phyloP scores from a whole-genome alignment of 1,140 invertebrate species.

The Drosophila sechellia region DNA sequence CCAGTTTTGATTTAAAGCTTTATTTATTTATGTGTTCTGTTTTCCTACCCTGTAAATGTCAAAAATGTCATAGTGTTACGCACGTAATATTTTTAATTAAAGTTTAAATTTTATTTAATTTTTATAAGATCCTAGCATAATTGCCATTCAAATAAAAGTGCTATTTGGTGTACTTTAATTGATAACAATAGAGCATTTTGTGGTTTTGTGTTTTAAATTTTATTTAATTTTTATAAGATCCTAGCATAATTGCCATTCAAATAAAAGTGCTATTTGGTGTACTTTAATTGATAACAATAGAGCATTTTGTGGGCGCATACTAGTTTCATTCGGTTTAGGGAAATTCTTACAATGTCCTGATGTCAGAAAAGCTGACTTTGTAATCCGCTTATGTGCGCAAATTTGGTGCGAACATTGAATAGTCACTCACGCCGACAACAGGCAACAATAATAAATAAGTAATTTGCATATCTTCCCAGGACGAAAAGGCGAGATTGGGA shows the following conservation, averaged over 20 bases:
- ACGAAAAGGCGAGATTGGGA: conserved; percentile 4
- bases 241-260: too few species aligned
- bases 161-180: too few species aligned
- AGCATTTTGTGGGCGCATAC: background rate
- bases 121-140: background rate
- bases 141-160: too few species aligned
- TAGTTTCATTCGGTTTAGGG: background rate
- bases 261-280: too few species aligned
- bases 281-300: background rate
- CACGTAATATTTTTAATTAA: background rate
- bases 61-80: too few species aligned
- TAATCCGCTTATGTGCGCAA: conserved; percentile 45
- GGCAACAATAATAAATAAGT: conserved; percentile 43
- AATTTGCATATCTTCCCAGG: conserved; percentile 27
- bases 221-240: background rate
- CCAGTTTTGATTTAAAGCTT: conserved; percentile 28
- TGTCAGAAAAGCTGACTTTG: conserved; percentile 13
- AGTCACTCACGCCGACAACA: conserved; percentile 28
- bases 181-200: background rate
- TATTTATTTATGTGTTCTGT: conserved; percentile 17
- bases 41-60: background rate
- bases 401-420: conserved; percentile 44
- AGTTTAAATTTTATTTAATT: background rate
- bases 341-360: conserved; percentile 1
- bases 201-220: too few species aligned